A percentile compares a stretch with the other conserved stretches of the same genome.
These are phyloP conservation scores for Pheosia gnoma DNA, from an alignment of 2,888 invertebrate genomes.

Conservation along the genomic window DNA sequence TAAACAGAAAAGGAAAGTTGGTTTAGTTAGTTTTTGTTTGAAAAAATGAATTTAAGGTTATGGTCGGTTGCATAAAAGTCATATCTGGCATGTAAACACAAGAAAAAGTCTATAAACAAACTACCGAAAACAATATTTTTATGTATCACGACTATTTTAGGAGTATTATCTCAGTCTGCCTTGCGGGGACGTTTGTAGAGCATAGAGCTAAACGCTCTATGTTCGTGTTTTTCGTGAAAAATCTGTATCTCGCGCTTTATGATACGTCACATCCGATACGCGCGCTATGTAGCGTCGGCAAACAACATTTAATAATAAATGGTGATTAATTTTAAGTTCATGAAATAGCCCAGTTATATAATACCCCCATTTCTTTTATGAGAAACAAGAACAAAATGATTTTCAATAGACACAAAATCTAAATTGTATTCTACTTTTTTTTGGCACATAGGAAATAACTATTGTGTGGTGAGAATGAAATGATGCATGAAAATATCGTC, in stretches of 20 bases:
- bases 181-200: slow-evolving; percentile 5
- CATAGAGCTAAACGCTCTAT: slow-evolving; percentile 14
- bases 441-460: too few relatives aligned
- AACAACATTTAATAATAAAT: slow-evolving; percentile 12
- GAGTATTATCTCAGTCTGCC: slow-evolving; percentile 1
- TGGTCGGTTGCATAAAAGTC: neutral
- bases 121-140: neutral
- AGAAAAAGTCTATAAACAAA: neutral
- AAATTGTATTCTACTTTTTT: too few relatives aligned
- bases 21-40: too few relatives aligned
- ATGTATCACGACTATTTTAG: slow-evolving; percentile 4
- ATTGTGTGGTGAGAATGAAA: too few relatives aligned
- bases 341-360: too few relatives aligned
- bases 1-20: too few relatives aligned
- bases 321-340: too few relatives aligned
- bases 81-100: neutral
- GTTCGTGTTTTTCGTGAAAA: slow-evolving; percentile 21
- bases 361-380: too few relatives aligned
- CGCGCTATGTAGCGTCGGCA: slow-evolving; percentile 41
- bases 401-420: too few relatives aligned
- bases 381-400: too few relatives aligned
- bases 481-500: neutral
- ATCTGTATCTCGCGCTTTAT: slow-evolving; percentile 26
- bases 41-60: too few relatives aligned
- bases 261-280: slow-evolving; percentile 34